phyloP scores from a whole-genome alignment of 2,888 invertebrate genomes.

The Alentia gelatinosa region DNA sequence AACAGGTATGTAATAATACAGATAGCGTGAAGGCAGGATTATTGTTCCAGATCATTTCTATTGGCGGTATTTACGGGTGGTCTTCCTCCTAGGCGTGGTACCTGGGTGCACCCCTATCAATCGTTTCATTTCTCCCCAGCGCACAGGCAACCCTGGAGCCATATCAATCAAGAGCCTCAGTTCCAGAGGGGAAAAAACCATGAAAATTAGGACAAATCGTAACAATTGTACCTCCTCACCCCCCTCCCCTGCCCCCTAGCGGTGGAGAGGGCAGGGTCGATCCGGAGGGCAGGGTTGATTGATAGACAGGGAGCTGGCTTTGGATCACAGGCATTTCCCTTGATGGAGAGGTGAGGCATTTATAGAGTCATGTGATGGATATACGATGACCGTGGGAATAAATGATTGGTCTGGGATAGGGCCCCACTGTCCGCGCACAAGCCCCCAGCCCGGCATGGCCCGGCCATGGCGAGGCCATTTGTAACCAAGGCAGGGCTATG shows the following conservation, averaged over 20 bases:
- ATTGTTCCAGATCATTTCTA: too few relatives aligned
- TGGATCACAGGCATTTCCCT: constrained; percentile 24
- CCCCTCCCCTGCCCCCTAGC: neutral
- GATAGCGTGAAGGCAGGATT: too few relatives aligned
- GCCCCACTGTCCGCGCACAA: neutral
- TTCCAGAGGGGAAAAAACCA: neutral
- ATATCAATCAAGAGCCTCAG: constrained; percentile 18
- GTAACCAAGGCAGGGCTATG: neutral
- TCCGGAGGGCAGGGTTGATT: constrained; percentile 8
- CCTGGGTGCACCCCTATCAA: neutral
- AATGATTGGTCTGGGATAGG: neutral
- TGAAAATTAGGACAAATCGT: constrained; percentile 20
- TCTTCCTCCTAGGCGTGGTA: neutral
- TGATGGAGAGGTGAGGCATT: constrained; percentile 21
- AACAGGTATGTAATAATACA: too few relatives aligned
- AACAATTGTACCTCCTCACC: neutral
- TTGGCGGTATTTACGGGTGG: too few relatives aligned
- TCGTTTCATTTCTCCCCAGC: neutral
- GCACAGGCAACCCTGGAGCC: neutral
- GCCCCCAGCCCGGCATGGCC: neutral
- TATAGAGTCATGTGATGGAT: neutral
- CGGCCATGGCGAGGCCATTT: neutral
- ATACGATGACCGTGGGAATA: constrained; percentile 7
- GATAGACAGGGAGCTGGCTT: constrained; percentile 15
- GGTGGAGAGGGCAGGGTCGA: neutral